A percentile compares a stretch with the other conserved stretches of the same genome.
Evolutionary conservation across 2,797 vertebrate species (phyloP).

Genomic region (Ateles fusciceps): DNA sequence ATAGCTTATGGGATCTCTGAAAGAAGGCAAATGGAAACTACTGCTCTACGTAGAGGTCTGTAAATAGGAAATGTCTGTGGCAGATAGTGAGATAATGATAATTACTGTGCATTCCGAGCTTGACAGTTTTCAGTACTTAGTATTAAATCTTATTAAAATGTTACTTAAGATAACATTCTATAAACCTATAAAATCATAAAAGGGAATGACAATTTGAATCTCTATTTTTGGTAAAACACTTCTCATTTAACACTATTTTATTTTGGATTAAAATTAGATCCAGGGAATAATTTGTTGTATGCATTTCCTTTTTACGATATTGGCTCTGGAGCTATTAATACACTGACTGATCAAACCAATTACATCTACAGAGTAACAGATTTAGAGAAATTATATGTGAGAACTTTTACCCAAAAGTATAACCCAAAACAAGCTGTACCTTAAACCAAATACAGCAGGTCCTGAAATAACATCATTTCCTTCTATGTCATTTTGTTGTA

Average conservation of each 20-base stretch:
- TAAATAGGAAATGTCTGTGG: background rate
- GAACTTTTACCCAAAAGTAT: background rate
- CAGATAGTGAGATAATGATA: background rate
- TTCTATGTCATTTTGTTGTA: background rate
- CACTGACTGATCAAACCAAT: conserved; percentile 8
- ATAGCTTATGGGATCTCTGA: background rate
- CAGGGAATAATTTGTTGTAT: background rate
- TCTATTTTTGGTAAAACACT: background rate
- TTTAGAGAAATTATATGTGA: background rate
- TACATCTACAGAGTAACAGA: background rate
- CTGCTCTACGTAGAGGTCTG: background rate
- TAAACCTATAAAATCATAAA: background rate
- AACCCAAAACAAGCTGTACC: background rate
- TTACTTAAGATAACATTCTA: background rate
- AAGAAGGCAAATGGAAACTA: background rate
- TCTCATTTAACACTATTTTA: conserved; percentile 9
- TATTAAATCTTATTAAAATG: conserved; percentile 1
- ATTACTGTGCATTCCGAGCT: background rate
- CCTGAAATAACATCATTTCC: background rate
- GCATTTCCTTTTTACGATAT: background rate
- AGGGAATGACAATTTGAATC: background rate
- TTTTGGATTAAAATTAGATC: conserved; percentile 30
- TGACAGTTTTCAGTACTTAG: background rate
- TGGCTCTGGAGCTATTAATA: background rate
- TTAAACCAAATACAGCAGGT: background rate